These are phyloP conservation scores for Cephus sareptanus DNA, from an alignment of 2,888 invertebrate genomes.

Conservation along the genomic window DNA sequence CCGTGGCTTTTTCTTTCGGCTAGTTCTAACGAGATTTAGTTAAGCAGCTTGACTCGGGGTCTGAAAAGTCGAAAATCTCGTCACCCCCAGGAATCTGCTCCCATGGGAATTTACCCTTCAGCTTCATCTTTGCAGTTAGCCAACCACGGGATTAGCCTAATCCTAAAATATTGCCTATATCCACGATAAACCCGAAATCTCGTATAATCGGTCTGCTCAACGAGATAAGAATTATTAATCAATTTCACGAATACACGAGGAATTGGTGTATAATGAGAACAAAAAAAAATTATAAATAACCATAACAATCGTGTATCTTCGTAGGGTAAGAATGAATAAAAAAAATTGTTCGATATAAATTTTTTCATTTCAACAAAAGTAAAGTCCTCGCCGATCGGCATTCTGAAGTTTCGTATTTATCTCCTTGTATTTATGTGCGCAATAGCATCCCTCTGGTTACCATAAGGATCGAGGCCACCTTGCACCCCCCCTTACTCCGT, in stretches of 20 bases:
- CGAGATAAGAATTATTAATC: too few relatives aligned
- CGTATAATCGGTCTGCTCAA: too few relatives aligned
- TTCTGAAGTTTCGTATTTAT: neutral
- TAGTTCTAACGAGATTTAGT: slow-evolving; percentile 48
- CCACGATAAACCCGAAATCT: neutral
- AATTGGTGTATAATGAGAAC: too few relatives aligned
- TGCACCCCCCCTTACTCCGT: too few relatives aligned
- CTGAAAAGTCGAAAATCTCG: slow-evolving; percentile 31
- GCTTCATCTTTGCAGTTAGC: slow-evolving; percentile 28
- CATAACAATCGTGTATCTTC: neutral
- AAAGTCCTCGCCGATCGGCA: too few relatives aligned
- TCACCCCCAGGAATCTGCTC: slow-evolving; percentile 3
- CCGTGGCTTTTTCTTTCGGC: slow-evolving; percentile 27
- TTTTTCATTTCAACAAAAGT: too few relatives aligned
- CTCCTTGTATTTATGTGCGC: neutral
- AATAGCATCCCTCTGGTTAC: neutral
- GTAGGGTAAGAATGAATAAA: too few relatives aligned
- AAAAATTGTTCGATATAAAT: too few relatives aligned
- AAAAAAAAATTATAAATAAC: too few relatives aligned
- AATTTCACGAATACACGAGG: too few relatives aligned
- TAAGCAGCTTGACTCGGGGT: slow-evolving; percentile 49
- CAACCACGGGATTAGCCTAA: slow-evolving; percentile 47
- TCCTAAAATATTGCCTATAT: slow-evolving; percentile 41
- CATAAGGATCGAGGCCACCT: too few relatives aligned
- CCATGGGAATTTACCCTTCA: slow-evolving; percentile 32